Evolutionary conservation across 1,140 invertebrate genomes (phyloP), one percentile per base, ranked within the genome.

Genomic region (Aphelenchoides fujianensis): DNA sequence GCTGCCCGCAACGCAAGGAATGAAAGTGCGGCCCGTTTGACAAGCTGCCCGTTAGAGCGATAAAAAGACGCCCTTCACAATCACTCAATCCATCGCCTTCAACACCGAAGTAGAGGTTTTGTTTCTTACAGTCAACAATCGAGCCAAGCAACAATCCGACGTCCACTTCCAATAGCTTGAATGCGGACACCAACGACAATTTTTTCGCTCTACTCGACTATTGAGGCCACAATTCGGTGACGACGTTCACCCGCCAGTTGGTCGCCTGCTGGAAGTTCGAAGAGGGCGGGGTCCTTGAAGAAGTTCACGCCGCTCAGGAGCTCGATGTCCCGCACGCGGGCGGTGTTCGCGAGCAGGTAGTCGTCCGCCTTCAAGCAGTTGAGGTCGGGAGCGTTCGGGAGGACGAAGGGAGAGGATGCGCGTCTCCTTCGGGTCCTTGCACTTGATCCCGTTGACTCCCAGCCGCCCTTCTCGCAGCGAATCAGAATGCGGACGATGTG

Each of bases 401-500:
- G 37, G 1, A 77, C 68, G 66, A 78, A 78, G n/a, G 76, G 48
- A 27, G 77, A 55, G 0, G 69, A 48, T 28, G n/a, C 63, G 72
- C 3, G 78, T 78, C n/a, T 48, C 63, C 7, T 34, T 27, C 31
- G 76, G 31, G 7, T 68, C 36, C 5, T 54, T 34, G 68, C 76
- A 78, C n/a, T 41, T 37, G 23, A 37, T 55, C 32, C 74, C 70
- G 28, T 71, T 64, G 37, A 31, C 59, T 80, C 34, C 76, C 76
- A 78, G 36, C 59, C 41, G 12, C 53, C 72, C 3, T 68, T 55
- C 28, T 67, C 57, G 28, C 76, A 78, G 5, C 76, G 76, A n/a
- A 78, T 36, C 32, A 78, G 36, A 37, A 78, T 77, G 12, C 77
- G 61, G 63, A 81, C 71, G 2, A 78, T 27, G 31, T 78, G 76